These are phyloP conservation scores for Paralichthys olivaceus DNA, from an alignment of 2,113 vertebrate species.

Conservation along the genomic window DNA sequence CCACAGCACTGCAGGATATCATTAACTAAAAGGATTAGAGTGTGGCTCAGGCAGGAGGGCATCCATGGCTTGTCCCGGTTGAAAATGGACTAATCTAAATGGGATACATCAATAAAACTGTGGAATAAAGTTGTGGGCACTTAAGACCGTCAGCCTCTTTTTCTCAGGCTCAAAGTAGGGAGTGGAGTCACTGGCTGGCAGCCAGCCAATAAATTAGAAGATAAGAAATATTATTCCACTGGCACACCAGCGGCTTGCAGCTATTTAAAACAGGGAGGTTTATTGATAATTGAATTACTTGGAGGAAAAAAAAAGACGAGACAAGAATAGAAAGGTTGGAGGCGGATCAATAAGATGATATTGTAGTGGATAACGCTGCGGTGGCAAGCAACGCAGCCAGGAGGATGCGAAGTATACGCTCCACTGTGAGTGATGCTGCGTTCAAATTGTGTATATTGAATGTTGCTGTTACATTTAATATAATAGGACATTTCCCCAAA, in stretches of 20 bases:
- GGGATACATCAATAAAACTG: constrained; percentile 84
- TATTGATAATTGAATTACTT: constrained; percentile 83
- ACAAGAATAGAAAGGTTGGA: constrained; percentile 76
- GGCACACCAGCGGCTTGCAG: constrained; percentile 70
- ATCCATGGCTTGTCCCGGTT: constrained; percentile 79
- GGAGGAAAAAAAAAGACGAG: constrained; percentile 61
- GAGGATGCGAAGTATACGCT: constrained; percentile 22
- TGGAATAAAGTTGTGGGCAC: constrained; percentile 87
- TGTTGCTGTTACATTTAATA: not conserved
- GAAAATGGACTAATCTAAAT: constrained; percentile 87
- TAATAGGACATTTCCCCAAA: not conserved
- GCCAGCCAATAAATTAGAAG: constrained; percentile 81
- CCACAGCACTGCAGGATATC: constrained; percentile 79
- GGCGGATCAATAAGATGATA: constrained; percentile 73
- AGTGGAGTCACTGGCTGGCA: constrained; percentile 77
- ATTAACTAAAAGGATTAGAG: constrained; percentile 90
- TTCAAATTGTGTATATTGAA: constrained; percentile 7
- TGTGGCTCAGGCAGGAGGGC: constrained; percentile 70
- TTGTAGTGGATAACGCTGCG: constrained; percentile 58
- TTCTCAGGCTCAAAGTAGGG: constrained; percentile 66
- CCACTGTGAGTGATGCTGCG: constrained; percentile 4
- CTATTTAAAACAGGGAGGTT: constrained; percentile 78
- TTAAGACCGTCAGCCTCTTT: constrained; percentile 77
- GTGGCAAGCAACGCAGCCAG: constrained; percentile 26
- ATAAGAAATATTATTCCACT: constrained; percentile 82